phyloP scores from a whole-genome alignment of 2,888 invertebrate species.

The Junonia oenone region DNA sequence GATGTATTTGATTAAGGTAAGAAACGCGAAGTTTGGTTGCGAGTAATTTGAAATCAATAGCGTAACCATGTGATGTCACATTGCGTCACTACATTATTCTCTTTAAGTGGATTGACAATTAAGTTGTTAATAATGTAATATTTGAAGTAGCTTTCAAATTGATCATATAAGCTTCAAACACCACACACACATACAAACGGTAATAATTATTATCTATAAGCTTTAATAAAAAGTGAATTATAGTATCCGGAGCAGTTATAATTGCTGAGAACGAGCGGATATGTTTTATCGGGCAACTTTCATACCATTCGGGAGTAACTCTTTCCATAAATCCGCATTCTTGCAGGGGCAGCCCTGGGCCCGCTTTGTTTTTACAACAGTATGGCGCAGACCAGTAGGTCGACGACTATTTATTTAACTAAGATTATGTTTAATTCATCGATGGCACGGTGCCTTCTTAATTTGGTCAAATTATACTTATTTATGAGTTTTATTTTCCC shows the following conservation, averaged over 20 bases:
- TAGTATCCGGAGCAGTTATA: conserved; percentile 21
- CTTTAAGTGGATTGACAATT: background rate
- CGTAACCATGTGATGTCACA: no score
- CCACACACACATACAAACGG: background rate
- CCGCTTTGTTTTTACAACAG: conserved; percentile 21
- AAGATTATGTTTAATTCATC: background rate
- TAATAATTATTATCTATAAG: conserved; percentile 3
- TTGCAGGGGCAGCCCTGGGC: conserved; percentile 24
- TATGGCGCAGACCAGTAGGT: background rate
- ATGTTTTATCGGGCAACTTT: conserved; percentile 26
- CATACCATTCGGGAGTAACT: conserved; percentile 31
- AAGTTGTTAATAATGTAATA: background rate
- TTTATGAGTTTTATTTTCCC: no score
- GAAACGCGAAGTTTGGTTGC: no score
- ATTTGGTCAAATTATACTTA: background rate
- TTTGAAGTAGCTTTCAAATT: background rate
- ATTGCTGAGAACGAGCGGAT: conserved; percentile 35
- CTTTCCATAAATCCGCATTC: conserved; percentile 43
- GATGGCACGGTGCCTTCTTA: background rate
- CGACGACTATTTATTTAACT: background rate
- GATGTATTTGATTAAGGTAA: no score
- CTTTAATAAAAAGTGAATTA: conserved; percentile 15
- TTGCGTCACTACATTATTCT: no score
- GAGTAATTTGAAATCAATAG: no score
- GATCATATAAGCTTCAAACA: background rate